Evolutionary conservation across 2,113 vertebrate genomes (phyloP), one percentile per base, ranked within the genome.

Genomic region (Numenius arquata): DNA sequence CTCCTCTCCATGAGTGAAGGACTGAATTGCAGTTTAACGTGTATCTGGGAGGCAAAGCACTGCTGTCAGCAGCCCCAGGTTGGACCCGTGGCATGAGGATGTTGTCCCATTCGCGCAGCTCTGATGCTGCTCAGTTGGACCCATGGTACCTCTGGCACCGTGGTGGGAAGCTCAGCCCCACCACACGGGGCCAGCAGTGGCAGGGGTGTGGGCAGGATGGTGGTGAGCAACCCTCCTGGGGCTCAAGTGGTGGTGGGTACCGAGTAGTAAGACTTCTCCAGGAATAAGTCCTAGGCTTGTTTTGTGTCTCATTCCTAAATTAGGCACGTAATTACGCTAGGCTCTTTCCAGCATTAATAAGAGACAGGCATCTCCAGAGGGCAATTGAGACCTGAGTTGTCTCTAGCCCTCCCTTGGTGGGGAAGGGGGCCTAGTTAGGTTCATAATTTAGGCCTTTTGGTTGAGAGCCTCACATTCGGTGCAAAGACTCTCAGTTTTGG

Each of bases 61-160:
- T 79, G 66, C 30, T 71, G 30, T 41, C 20, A 17, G 50, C 40
- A 65, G 27, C 15, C 6, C 50, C 1, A 1, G 3, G 13, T 40
- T 71, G 65, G 55, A n/a, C 2, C 9, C 0, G 0, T 68, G 70
- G 22, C 14, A 11, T 6, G 30, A 9, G 5, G 65, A 27, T n/a
- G 19, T 7, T 72, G 38, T 47, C 17, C 47, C 52, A 61, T 43
- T 52, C 4, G 3, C 1, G 2, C 48, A 58, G 61, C 26, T 34
- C 14, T 7, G 27, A 11, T 7, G 66, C 32, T 71, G 34, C 58
- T 48, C 9, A 4, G 20, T 1, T 40, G 62, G 53, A 52, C 9
- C 14, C 0, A 2, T 21, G 38, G 19, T 21, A 20, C 38, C 15
- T 36, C 38, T 0, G 0, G 8, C 8, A 8, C 9, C 0, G 0